phyloP scores from a whole-genome alignment of 1,140 invertebrate genomes.

The Drosophila micromelanica region DNA sequence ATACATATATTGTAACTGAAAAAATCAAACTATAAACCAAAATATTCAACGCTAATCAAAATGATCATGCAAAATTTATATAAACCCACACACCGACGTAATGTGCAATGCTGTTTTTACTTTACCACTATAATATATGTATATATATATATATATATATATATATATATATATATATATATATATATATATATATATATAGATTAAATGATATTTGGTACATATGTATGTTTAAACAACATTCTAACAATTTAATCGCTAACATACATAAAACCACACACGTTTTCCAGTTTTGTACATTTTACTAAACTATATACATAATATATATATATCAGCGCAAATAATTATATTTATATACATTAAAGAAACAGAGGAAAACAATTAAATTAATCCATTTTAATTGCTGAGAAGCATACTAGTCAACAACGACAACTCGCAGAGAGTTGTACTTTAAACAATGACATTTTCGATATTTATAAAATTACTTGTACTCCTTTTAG shows the following conservation, averaged over 20 bases:
- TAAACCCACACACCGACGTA: constrained; percentile 36
- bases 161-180: constrained; percentile 42
- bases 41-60: constrained; percentile 67
- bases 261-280: constrained; percentile 31
- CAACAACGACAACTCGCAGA: constrained; percentile 15
- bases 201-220: constrained; percentile 35
- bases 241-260: constrained; percentile 7
- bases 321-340: constrained; percentile 47
- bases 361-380: not conserved
- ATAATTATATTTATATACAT: constrained; percentile 38
- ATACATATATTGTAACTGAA: constrained; percentile 23
- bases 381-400: constrained; percentile 38
- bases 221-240: constrained; percentile 33
- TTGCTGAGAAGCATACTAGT: constrained; percentile 35
- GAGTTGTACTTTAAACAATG: not conserved
- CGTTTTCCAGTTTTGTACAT: constrained; percentile 74
- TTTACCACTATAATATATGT: constrained; percentile 59
- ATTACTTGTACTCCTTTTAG: constrained; percentile 1
- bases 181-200: constrained; percentile 46
- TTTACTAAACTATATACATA: constrained; percentile 50
- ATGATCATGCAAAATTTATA: constrained; percentile 45
- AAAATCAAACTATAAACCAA: constrained; percentile 71
- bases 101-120: constrained; percentile 81
- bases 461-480: constrained; percentile 13
- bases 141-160: constrained; percentile 43